phyloP scores from a whole-genome alignment of 2,113 vertebrate species.

The Rhinoderma darwinii region DNA sequence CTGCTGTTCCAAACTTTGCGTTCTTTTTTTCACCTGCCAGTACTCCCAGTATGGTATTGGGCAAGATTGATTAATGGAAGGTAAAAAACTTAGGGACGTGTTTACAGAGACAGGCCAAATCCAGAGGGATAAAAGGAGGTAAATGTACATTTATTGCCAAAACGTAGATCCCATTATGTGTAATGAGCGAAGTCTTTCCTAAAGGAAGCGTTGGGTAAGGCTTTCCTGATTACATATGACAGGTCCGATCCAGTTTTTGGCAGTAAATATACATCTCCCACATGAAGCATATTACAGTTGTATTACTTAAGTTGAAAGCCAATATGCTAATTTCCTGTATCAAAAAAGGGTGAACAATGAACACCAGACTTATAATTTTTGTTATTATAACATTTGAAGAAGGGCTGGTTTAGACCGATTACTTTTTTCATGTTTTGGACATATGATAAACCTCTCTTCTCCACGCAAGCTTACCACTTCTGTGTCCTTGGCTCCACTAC shows the following conservation, averaged over 20 bases:
- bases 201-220: background rate
- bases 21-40: no score
- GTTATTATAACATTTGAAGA: background rate
- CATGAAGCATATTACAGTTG: background rate
- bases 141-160: background rate
- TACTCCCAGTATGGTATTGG: background rate
- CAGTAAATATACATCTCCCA: background rate
- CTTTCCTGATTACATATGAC: background rate
- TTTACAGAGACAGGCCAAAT: background rate
- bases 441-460: background rate
- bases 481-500: conserved; percentile 58
- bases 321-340: background rate
- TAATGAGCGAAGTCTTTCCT: background rate
- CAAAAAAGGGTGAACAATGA: background rate
- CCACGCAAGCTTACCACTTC: conserved; percentile 63
- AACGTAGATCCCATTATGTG: background rate
- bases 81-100: background rate
- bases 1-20: background rate
- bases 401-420: background rate
- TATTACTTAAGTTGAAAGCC: background rate
- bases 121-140: background rate
- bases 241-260: background rate
- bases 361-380: background rate
- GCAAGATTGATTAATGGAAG: background rate
- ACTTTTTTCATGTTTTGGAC: background rate